These are phyloP conservation scores for Hedychridium roseum DNA, from an alignment of 2,888 invertebrate genomes.

Conservation along the genomic window DNA sequence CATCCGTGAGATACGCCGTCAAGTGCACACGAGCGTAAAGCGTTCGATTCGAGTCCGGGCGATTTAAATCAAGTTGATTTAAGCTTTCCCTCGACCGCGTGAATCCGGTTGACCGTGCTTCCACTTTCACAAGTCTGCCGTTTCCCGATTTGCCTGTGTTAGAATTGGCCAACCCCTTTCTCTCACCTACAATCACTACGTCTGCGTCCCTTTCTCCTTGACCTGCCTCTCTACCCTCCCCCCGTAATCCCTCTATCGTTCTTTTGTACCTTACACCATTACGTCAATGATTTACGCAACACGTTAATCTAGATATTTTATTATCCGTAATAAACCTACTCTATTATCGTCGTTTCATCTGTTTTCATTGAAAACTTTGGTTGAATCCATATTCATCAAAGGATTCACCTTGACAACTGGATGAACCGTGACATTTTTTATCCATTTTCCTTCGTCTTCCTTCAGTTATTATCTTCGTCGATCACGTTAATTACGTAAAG, in stretches of 20 bases:
- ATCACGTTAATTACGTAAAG: no score
- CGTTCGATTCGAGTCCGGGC: slow-evolving; percentile 37
- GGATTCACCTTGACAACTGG: no score
- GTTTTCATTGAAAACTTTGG: background rate
- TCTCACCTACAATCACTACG: no score
- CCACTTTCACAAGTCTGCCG: slow-evolving; percentile 26
- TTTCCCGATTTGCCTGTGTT: no score
- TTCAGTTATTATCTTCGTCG: no score
- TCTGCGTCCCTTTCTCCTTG: background rate
- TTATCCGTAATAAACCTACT: background rate
- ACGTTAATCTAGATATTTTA: background rate
- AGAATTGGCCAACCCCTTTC: no score
- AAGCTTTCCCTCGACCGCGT: slow-evolving; percentile 40
- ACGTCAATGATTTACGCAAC: background rate
- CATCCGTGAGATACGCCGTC: no score
- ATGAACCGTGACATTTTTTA: no score
- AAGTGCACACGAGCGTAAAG: no score
- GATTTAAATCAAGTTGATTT: slow-evolving; percentile 59
- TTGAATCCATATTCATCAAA: no score
- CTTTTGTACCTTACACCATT: background rate
- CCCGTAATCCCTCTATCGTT: background rate
- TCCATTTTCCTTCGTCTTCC: no score
- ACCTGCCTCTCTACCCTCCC: background rate
- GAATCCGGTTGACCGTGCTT: slow-evolving; percentile 30
- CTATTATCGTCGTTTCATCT: background rate